Evolutionary conservation across 2,113 vertebrate genomes (phyloP).

Genomic region (Ornithorhynchus anatinus): DNA sequence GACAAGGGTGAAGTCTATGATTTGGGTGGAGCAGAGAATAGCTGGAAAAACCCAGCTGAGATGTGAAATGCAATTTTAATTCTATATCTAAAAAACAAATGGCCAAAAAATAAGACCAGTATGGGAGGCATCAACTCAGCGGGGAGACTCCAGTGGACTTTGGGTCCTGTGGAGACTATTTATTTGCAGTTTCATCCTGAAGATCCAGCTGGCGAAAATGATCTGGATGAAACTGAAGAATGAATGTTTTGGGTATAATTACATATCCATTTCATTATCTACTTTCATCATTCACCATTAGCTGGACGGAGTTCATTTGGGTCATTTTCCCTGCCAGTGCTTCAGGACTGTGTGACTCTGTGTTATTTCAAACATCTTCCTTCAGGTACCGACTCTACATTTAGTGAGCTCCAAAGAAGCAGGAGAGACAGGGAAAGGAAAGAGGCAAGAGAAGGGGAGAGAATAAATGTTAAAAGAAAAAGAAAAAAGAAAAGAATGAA

Average conservation of each 20-base stretch:
- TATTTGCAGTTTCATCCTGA: background rate
- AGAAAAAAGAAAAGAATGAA: too few relatives aligned
- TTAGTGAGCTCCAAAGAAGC: constrained; percentile 5
- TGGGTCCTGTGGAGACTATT: background rate
- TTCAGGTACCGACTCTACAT: constrained; percentile 11
- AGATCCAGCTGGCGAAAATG: constrained; percentile 4
- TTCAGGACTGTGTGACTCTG: constrained; percentile 14
- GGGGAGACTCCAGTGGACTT: background rate
- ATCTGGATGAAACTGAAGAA: constrained; percentile 2
- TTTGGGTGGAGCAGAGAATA: constrained; percentile 31
- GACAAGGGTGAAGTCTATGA: constrained; percentile 12
- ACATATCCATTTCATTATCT: background rate
- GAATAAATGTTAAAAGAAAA: too few relatives aligned
- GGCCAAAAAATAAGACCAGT: background rate
- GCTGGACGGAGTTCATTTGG: background rate
- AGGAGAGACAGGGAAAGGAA: background rate
- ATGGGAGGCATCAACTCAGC: background rate
- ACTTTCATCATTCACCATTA: background rate
- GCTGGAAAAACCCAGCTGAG: background rate
- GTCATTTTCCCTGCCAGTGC: constrained; percentile 1
- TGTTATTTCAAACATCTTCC: constrained; percentile 3
- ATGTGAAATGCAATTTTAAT: background rate
- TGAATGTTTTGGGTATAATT: background rate
- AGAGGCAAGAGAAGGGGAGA: background rate
- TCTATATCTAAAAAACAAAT: background rate